Evolutionary conservation across 2,113 vertebrate genomes (phyloP).

Genomic region (Phyllostomus hastatus): DNA sequence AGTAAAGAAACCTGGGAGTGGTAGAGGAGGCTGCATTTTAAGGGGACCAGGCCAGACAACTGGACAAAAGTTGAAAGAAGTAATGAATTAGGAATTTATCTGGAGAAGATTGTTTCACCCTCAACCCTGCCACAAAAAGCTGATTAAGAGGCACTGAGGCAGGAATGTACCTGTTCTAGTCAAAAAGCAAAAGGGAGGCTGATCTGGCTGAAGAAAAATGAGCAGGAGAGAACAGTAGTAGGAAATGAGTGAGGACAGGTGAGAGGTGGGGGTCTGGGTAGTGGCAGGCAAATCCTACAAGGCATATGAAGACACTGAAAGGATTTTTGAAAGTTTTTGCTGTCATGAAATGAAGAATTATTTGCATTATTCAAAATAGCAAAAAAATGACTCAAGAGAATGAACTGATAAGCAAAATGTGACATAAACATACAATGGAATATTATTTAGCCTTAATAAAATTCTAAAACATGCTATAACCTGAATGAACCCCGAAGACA

Average conservation of each 20-base stretch:
- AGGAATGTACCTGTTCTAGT: neutral
- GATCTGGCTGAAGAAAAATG: neutral
- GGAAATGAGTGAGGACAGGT: neutral
- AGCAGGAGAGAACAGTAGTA: neutral
- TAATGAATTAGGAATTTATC: neutral
- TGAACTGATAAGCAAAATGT: neutral
- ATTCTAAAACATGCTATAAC: neutral
- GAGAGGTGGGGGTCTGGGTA: fast-evolving
- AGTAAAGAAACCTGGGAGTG: neutral
- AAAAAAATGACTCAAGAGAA: neutral
- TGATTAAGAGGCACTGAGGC: neutral
- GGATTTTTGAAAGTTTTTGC: neutral
- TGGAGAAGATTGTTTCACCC: neutral
- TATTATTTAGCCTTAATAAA: neutral
- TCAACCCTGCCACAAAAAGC: neutral
- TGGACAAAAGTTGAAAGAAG: neutral
- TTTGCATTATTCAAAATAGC: neutral
- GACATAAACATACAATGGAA: neutral
- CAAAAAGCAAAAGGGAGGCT: neutral
- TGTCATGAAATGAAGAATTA: neutral
- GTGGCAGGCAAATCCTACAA: neutral
- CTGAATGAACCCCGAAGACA: neutral
- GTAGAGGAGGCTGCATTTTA: neutral
- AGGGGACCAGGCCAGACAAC: neutral
- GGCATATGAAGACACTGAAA: neutral